Evolutionary conservation across 2,888 invertebrate species (phyloP).

Genomic region (Ophioninae sp.): DNA sequence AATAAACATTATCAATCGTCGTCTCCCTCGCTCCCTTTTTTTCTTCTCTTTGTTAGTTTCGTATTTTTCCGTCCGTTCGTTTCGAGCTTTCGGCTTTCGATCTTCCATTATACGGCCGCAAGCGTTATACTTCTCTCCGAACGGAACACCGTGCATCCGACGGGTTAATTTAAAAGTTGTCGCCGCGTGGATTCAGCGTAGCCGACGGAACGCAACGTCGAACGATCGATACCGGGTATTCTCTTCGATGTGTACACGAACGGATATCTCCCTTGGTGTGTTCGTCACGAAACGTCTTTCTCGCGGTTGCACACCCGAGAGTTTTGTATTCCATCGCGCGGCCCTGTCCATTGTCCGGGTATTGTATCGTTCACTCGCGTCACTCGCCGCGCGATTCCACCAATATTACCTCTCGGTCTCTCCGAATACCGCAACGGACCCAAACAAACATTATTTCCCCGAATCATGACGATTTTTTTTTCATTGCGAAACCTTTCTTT

Average conservation of each 20-base stretch:
- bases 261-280: background rate
- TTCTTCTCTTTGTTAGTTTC: background rate
- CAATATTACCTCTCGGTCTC: background rate
- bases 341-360: background rate
- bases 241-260: background rate
- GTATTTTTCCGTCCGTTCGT: background rate
- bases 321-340: slow-evolving; percentile 2
- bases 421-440: background rate
- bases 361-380: background rate
- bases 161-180: slow-evolving; percentile 45
- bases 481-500: too few relatives aligned
- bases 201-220: slow-evolving; percentile 18
- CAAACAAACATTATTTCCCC: background rate
- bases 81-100: background rate
- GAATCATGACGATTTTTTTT: background rate
- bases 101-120: background rate
- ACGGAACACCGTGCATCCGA: slow-evolving; percentile 17
- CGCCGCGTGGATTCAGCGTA: slow-evolving; percentile 40
- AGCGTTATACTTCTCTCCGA: background rate
- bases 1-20: background rate
- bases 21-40: background rate
- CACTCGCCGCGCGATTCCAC: background rate
- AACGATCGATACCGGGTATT: slow-evolving; percentile 38
- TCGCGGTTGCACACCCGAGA: background rate
- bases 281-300: background rate